A percentile compares a stretch with the other conserved stretches of the same genome.
Evolutionary conservation across 2,888 invertebrate genomes (phyloP).

Genomic region (Ichneumoninae sp.): DNA sequence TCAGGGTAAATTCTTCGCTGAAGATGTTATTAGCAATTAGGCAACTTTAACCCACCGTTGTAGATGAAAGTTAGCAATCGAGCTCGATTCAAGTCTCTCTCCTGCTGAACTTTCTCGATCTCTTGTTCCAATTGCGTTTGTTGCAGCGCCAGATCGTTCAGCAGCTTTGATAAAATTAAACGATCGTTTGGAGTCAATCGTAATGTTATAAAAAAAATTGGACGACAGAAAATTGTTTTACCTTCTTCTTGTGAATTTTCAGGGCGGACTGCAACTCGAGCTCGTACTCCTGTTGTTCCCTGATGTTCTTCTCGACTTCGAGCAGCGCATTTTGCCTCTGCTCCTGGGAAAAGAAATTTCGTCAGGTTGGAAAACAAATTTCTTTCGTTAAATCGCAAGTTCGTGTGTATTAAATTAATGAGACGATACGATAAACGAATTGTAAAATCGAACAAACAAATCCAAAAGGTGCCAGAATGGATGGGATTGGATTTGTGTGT

Average conservation of each 20-base stretch:
- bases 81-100: slow-evolving; percentile 85
- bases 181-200: background rate
- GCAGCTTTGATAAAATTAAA: slow-evolving; percentile 80
- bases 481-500: slow-evolving; percentile 10
- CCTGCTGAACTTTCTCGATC: slow-evolving; percentile 89
- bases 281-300: slow-evolving; percentile 88
- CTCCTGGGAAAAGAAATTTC: slow-evolving; percentile 82
- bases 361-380: background rate
- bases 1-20: background rate
- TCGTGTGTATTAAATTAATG: background rate
- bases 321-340: slow-evolving; percentile 86
- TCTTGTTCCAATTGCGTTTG: slow-evolving; percentile 89
- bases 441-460: slow-evolving; percentile 14
- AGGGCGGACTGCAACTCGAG: slow-evolving; percentile 88
- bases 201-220: background rate
- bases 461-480: slow-evolving; percentile 17
- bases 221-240: slow-evolving; percentile 78
- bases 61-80: slow-evolving; percentile 79
- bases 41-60: slow-evolving; percentile 73
- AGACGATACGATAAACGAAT: slow-evolving; percentile 18
- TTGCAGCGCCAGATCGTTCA: slow-evolving; percentile 87
- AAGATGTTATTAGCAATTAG: background rate
- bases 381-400: slow-evolving; percentile 9
- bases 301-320: slow-evolving; percentile 88
- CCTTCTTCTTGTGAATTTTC: slow-evolving; percentile 88